Base-by-base conservation (phyloP, 2,888 invertebrate species). In the Nasonovia ribisnigri region DNA sequence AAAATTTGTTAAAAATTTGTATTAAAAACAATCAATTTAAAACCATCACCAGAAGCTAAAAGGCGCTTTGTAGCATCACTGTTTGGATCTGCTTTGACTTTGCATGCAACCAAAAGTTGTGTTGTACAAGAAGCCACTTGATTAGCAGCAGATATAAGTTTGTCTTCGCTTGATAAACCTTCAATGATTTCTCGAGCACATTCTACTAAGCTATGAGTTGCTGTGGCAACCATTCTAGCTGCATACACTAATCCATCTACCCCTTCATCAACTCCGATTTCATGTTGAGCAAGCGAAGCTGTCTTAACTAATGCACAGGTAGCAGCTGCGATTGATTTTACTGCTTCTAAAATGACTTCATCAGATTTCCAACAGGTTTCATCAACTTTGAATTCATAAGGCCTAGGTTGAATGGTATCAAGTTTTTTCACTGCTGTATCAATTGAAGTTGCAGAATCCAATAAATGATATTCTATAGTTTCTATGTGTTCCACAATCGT, bases 371-470 rank as follows among this genome's bases (percentile, higher is more conserved):
- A 93, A 29, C 93, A 90, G 60, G 67, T 93, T 60, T 90, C 93
- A 87, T 93, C 93, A 51, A 93, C 93, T 90, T 93, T 93, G 43
- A 93, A 93, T 60, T 93, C 93, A 43, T 93, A 93, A 42, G 93
- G 93, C 95, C 99, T 96, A 1, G 99, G 99, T 94, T 99, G 96
- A 36, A 99, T 96, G 95, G 98, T 98, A 57, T 99, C 98, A 94
- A 99, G 96, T 95, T 99, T 99, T 96, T 98, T 98, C 36, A 99
- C 99, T 8, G 99, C 99, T 0, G 99, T 99, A 96, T 99, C 99
- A 95, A 99, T 99, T 91, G 99, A 99, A 91, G 98, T 99, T 0
- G 99, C 99, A 0, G 99, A 99, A 1, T 99, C 99, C 24, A 99
- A 96, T 67, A 99, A 96, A 96, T 99, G 99, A 96, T 98, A 99